Evolutionary conservation across 1,140 invertebrate species (phyloP), one percentile per base, ranked within the genome.

Genomic region (Octopus bimaculoides): DNA sequence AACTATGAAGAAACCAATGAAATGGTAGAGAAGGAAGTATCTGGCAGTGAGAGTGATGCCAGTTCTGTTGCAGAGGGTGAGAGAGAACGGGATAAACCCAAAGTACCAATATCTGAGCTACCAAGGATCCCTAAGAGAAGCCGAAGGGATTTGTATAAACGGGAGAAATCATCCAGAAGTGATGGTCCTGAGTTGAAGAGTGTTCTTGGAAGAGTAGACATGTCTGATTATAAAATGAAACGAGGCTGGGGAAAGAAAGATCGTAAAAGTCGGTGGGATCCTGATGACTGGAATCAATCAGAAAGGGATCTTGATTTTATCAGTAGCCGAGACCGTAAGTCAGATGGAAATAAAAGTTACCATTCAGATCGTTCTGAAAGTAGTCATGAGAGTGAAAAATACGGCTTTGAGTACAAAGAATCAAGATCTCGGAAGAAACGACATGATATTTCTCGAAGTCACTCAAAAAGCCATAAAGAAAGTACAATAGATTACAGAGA

Each of bases 61-160:
- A 52, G 26, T 8, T 75, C 74, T 75, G 74, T 14, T 7, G 66
- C 8, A 71, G 26, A 71, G 17, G 66, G 26, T n/a, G 66, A 71
- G 17, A 52, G 52, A 41, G 9, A 41, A 41, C 0, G 52, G 14
- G 74, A 75, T 7, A 75, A 75, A 17, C 76, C 78, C 17, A 81
- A 79, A 79, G 56, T 79, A 73, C 75, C 81, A 14, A 55, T 79
- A 8, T 81, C 81, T 10, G 78, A 81, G 41, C 53, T 78, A 52
- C 78, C 81, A 55, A 55, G 81, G 9, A 79, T 79, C 69, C 81
- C 78, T 14, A 80, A 77, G 56, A 79, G 73, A n/a, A 81, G 69
- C 17, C 78, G 78, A 54, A 77, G 78, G 52, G 53, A 78, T 5
- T 77, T 75, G 71, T 77, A 52, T 53, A 75, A 41, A 41, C 41